These are phyloP conservation scores for Tuberolachnus salignus DNA, from an alignment of 2,888 invertebrate species.

Conservation along the genomic window DNA sequence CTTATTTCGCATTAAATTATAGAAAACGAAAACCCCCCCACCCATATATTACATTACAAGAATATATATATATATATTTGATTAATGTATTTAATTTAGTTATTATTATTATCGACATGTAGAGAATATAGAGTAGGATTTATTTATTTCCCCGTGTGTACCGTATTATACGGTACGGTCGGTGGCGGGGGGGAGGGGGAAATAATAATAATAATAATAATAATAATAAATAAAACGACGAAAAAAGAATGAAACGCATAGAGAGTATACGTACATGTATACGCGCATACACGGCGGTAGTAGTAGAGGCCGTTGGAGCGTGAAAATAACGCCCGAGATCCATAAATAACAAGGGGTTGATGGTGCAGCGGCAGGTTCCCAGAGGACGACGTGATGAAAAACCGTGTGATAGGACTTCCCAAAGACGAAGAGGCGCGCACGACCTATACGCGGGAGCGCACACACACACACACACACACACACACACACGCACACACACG, in stretches of 20 bases:
- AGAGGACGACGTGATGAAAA: constrained; percentile 62
- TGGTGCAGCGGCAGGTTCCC: constrained; percentile 60
- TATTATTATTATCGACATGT: constrained; percentile 46
- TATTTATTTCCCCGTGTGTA: constrained; percentile 46
- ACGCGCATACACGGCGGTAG: too few relatives aligned
- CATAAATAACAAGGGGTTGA: constrained; percentile 58
- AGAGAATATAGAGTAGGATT: constrained; percentile 48
- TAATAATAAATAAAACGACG: constrained; percentile 55
- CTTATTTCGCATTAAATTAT: too few relatives aligned
- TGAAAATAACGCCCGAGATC: constrained; percentile 56
- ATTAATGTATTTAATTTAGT: constrained; percentile 45
- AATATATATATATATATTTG: neutral
- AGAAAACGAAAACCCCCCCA: too few relatives aligned
- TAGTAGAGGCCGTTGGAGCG: constrained; percentile 41
- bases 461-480: neutral
- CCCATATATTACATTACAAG: too few relatives aligned
- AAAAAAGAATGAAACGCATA: constrained; percentile 51
- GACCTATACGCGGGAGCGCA: neutral
- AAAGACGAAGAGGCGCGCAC: constrained; percentile 58
- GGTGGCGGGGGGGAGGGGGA: neutral
- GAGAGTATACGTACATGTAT: too few relatives aligned
- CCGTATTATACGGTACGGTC: too few relatives aligned
- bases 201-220: constrained; percentile 41
- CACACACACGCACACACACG: neutral
- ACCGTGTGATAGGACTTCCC: constrained; percentile 62